phyloP scores from a whole-genome alignment of 2,888 invertebrate genomes.

The Elaeidobius kamerunicus region DNA sequence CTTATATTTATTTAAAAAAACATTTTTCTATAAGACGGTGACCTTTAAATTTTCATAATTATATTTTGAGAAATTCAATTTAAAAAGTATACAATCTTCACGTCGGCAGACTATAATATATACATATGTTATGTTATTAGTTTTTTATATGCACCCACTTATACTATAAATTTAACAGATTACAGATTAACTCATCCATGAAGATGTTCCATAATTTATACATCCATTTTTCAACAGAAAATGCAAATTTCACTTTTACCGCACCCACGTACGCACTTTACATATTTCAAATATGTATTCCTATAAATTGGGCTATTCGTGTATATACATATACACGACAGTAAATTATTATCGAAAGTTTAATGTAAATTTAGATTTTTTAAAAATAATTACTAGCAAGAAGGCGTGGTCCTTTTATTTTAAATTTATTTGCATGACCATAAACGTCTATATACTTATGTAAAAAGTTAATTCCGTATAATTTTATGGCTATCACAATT shows the following conservation, averaged over 20 bases:
- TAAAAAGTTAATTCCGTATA: constrained; percentile 18
- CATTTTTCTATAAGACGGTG: too few relatives aligned
- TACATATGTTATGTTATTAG: too few relatives aligned
- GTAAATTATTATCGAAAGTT: constrained; percentile 26
- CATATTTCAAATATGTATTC: neutral
- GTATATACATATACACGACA: constrained; percentile 13
- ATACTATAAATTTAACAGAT: too few relatives aligned
- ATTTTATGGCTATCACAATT: constrained; percentile 19
- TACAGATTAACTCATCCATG: neutral
- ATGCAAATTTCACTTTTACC: constrained; percentile 1
- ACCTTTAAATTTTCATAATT: too few relatives aligned
- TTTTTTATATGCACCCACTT: too few relatives aligned
- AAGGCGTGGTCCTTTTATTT: constrained; percentile 25
- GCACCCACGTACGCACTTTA: constrained; percentile 6
- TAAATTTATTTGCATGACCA: constrained; percentile 21
- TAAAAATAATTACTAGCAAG: neutral
- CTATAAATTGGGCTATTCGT: constrained; percentile 16
- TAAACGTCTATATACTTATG: constrained; percentile 22
- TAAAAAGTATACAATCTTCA: too few relatives aligned
- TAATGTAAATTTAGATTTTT: constrained; percentile 21
- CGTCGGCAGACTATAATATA: too few relatives aligned
- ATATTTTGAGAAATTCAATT: too few relatives aligned
- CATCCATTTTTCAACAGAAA: too few relatives aligned
- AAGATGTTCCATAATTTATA: neutral
- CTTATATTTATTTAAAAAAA: too few relatives aligned